A percentile compares a stretch with the other conserved stretches of the same genome.
Conservation (phyloP, 2,797 vertebrate species). For the Oreortyx pictus region DNA sequence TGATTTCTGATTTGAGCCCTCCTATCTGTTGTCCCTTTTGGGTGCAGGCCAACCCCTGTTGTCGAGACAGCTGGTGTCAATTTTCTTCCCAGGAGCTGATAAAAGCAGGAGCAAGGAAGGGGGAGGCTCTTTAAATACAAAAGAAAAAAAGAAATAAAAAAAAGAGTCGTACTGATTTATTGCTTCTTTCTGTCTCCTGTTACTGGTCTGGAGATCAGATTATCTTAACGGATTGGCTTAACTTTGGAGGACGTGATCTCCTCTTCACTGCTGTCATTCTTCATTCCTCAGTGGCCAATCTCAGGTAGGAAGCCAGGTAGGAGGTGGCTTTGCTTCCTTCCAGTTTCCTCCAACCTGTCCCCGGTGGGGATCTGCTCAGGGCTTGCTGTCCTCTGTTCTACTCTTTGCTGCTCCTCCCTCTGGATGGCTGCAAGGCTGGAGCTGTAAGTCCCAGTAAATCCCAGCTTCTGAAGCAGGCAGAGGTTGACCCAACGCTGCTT, state of each 20-base stretch:
- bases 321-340: background rate
- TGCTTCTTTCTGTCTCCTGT: background rate
- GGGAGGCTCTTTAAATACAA: background rate
- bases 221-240: background rate
- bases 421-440: background rate
- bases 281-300: background rate
- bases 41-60: background rate
- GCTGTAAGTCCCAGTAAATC: background rate
- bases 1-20: background rate
- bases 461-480: background rate
- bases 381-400: background rate
- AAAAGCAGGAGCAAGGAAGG: background rate
- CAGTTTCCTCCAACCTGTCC: background rate
- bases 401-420: background rate
- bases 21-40: background rate
- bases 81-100: background rate
- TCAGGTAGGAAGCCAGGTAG: background rate
- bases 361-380: background rate
- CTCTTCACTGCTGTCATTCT: background rate
- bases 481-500: background rate
- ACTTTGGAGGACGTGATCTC: background rate
- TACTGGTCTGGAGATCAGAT: background rate
- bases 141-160: background rate
- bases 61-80: background rate
- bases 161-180: background rate